Conservation (phyloP, 2,888 invertebrate genomes). For the Dione vanillae region DNA sequence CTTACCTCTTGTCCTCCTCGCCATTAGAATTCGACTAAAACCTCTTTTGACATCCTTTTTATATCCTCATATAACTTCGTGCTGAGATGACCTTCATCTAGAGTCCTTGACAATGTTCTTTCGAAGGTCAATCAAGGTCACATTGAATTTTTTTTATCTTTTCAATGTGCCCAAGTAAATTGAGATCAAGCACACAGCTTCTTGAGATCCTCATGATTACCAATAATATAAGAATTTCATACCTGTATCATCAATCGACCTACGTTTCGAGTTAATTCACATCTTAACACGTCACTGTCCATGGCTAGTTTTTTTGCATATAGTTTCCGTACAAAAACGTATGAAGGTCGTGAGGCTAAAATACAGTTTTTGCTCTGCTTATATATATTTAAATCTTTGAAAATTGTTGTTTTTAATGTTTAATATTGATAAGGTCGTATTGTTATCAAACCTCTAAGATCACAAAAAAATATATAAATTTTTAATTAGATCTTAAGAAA, state of each 20-base stretch:
- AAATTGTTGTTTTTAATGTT: neutral
- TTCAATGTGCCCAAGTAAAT: no score
- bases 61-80: no score
- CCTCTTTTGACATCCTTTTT: no score
- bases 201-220: neutral
- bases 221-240: neutral
- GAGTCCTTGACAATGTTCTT: no score
- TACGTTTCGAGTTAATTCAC: conserved; percentile 6
- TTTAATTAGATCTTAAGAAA: no score
- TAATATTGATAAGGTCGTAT: neutral
- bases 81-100: no score
- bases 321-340: conserved; percentile 23
- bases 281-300: conserved; percentile 1
- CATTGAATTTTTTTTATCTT: no score
- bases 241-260: neutral
- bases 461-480: no score
- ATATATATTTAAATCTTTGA: neutral
- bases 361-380: conserved; percentile 7
- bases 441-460: neutral
- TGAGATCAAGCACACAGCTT: no score
- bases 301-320: conserved; percentile 20
- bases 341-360: conserved; percentile 20
- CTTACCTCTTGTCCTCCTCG: no score
- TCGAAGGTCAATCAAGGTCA: no score
- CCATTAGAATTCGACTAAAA: no score